A percentile compares a stretch with the other conserved stretches of the same genome.
These are phyloP conservation scores for Aleiodes leptofemur DNA, from an alignment of 2,888 invertebrate genomes.

Conservation along the genomic window DNA sequence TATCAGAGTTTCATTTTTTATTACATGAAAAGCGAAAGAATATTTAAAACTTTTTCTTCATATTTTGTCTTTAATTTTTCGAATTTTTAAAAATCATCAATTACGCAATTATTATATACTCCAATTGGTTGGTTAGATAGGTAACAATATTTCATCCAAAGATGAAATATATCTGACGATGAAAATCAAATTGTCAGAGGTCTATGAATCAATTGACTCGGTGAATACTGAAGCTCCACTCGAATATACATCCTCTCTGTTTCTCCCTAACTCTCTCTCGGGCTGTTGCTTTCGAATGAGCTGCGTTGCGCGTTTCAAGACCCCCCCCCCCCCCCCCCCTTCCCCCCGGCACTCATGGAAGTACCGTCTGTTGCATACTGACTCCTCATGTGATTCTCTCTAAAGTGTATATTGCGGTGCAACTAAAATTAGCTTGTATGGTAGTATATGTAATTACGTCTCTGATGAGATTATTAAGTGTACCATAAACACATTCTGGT, in stretches of 20 bases:
- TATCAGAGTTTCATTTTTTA: too few species aligned
- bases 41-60: too few species aligned
- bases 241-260: neutral
- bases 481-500: conserved; percentile 32
- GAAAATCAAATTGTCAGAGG: conserved; percentile 25
- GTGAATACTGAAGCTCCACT: conserved; percentile 26
- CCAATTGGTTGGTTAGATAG: too few species aligned
- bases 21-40: too few species aligned
- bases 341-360: neutral
- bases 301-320: conserved; percentile 6
- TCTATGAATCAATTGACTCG: conserved; percentile 32
- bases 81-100: too few species aligned
- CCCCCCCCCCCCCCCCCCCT: neutral
- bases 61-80: too few species aligned
- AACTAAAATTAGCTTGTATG: conserved; percentile 40
- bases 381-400: conserved; percentile 11
- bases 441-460: conserved; percentile 42
- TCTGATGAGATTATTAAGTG: conserved; percentile 46
- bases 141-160: conserved; percentile 24
- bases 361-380: conserved; percentile 23
- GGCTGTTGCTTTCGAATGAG: conserved; percentile 24
- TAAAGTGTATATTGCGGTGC: conserved; percentile 43
- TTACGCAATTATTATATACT: too few species aligned
- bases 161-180: conserved; percentile 14
- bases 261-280: conserved; percentile 24